Base-by-base conservation (phyloP, 2,888 invertebrate species). In the Cyrtodaria siliqua region DNA sequence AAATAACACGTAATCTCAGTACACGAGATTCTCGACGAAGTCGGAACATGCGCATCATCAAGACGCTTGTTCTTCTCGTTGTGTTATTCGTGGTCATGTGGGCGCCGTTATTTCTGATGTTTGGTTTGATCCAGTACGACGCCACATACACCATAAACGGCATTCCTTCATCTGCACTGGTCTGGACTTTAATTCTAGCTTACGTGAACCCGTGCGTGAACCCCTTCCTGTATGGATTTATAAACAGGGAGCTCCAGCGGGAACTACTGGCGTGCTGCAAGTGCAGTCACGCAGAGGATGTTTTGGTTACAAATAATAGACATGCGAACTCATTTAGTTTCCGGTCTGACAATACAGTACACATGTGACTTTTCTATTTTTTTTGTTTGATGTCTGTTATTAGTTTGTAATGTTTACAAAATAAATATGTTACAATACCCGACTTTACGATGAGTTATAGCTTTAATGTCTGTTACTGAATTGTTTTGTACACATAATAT, bases 161-260 rank as follows among this genome's bases (percentile, higher is more conserved):
- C 26, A 63, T 88, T 29, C 77, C 84, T 2, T 88, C 89, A 2
- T 75, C 83, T 24, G 71, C 77, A 4, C 70, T 90, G 18, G 61
- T 89, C 6, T 82, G 75, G 23, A 64, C 86, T 6, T 24, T 84
- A 20, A 75, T 77, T 44, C 33, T 87, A n/a, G 82, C 86, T 2
- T 77, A 86, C 26, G 60, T 71, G 6, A 89, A 89, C 68, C 82
- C 86, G 8, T 84, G 84, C 29, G 77, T 89, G 2, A 90, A 89
- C 63, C 89, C 89, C 1, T 80, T 89, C 42, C 29, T 87, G 6
- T 89, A 89, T 59, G 88, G 87, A 6, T 79, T 85, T 6, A 82
- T 86, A 26, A 87, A 86, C 56, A 73, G 79, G 18, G 66, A 64
- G 16, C 26, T 87, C 9, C 66, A 80, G 27, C 29, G 47, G 2